Evolutionary conservation across 2,113 vertebrate species (phyloP).

Genomic region (Hippocampus abdominalis): DNA sequence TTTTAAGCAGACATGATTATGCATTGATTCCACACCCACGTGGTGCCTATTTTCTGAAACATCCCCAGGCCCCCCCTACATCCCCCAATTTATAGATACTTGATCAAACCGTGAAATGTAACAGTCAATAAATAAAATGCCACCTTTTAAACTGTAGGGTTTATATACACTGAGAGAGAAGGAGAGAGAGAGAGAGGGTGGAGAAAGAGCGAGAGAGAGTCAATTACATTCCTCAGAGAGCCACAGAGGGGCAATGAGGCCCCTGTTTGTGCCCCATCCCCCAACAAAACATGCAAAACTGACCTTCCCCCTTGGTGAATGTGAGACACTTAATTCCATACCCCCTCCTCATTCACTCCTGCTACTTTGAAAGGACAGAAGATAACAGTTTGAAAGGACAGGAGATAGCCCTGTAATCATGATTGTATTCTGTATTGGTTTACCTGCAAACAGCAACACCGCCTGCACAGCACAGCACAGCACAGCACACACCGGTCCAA

Average conservation of each 20-base stretch:
- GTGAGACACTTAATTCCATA: slow-evolving; percentile 67
- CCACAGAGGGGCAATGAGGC: slow-evolving; percentile 64
- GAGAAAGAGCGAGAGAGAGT: slow-evolving; percentile 30
- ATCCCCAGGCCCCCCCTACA: too few relatives aligned
- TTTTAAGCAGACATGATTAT: neutral
- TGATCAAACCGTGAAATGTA: neutral
- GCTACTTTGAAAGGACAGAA: slow-evolving; percentile 73
- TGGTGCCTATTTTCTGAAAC: neutral
- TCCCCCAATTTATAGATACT: neutral
- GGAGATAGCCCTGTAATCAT: slow-evolving; percentile 73
- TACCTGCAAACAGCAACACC: slow-evolving; percentile 69
- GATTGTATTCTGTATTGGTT: slow-evolving; percentile 67
- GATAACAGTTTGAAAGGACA: slow-evolving; percentile 75
- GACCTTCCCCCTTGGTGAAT: slow-evolving; percentile 60
- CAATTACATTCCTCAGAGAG: slow-evolving; percentile 65
- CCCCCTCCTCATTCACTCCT: slow-evolving; percentile 44
- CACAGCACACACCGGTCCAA: neutral
- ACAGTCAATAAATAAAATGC: neutral
- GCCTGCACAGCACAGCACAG: slow-evolving; percentile 15
- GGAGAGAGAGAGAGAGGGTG: too few relatives aligned
- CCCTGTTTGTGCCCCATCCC: slow-evolving; percentile 74
- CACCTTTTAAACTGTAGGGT: neutral
- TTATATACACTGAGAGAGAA: neutral
- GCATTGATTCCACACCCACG: neutral
- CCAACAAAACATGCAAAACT: slow-evolving; percentile 68